Percentiles rank a stretch among this genome's conserved stretches.
Evolutionary conservation across 2,113 vertebrate species (phyloP).

Genomic region (Carassius gibelio): DNA sequence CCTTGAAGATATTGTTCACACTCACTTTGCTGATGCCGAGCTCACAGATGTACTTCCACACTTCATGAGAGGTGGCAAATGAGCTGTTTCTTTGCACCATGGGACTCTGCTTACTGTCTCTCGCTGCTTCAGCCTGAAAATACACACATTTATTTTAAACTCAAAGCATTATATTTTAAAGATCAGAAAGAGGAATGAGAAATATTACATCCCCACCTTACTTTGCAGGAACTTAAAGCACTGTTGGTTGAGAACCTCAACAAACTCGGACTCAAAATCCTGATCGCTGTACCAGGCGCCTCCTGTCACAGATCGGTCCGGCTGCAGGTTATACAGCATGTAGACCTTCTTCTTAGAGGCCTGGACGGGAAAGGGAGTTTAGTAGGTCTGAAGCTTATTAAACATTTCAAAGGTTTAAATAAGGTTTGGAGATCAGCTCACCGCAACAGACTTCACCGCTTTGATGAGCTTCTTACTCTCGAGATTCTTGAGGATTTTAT

Average conservation of each 20-base stretch:
- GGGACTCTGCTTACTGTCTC: constrained; percentile 93
- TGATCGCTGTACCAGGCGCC: constrained; percentile 99
- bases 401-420: neutral
- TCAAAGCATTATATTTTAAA: too few species aligned
- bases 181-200: too few species aligned
- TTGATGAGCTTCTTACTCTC: constrained; percentile 99
- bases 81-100: constrained; percentile 97
- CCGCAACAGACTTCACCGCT: constrained; percentile 98
- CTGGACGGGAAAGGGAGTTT: constrained; percentile 65
- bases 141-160: neutral
- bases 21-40: constrained; percentile 89
- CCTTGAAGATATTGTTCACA: neutral
- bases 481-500: constrained; percentile 98
- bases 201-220: constrained; percentile 79
- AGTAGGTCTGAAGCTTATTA: neutral
- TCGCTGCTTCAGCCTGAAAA: constrained; percentile 84
- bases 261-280: constrained; percentile 99
- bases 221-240: constrained; percentile 96
- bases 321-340: constrained; percentile 96
- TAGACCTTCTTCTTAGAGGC: constrained; percentile 99
- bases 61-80: constrained; percentile 94
- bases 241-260: constrained; percentile 97
- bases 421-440: constrained; percentile 73
- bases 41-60: constrained; percentile 98
- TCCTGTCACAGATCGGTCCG: constrained; percentile 93